A percentile compares a stretch with the other conserved stretches of the same genome.
These are phyloP conservation scores for Fragum sueziense DNA, from an alignment of 2,888 invertebrate species.

Conservation along the genomic window DNA sequence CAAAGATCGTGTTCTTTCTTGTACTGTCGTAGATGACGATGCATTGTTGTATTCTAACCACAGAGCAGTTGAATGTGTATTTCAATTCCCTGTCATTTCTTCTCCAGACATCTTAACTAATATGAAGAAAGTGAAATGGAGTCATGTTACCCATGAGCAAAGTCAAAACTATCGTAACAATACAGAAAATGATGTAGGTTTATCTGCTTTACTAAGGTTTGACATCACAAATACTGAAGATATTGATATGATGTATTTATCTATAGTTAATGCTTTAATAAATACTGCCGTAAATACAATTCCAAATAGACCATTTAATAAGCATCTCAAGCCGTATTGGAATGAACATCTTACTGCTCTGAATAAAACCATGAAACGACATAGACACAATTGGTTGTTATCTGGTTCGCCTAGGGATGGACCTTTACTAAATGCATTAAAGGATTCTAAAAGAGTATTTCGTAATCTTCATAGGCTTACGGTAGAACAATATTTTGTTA, in stretches of 20 bases:
- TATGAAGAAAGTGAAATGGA: background rate
- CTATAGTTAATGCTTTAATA: background rate
- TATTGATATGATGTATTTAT: background rate
- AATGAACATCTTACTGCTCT: background rate
- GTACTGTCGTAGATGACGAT: background rate
- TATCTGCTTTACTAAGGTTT: background rate
- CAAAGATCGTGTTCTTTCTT: background rate
- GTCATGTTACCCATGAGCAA: background rate
- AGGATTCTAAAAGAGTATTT: conserved; percentile 6
- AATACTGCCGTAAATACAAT: background rate
- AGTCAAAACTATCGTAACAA: background rate
- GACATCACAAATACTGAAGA: background rate
- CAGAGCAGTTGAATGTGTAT: background rate
- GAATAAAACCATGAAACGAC: background rate
- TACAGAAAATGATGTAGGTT: background rate
- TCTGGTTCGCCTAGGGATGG: background rate
- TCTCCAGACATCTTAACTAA: background rate
- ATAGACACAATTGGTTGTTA: background rate
- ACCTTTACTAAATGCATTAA: background rate
- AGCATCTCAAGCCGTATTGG: conserved; percentile 18
- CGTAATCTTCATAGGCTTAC: background rate
- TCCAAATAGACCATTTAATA: background rate
- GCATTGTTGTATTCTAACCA: background rate
- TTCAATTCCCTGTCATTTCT: background rate
- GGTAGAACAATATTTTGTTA: background rate